Base-by-base conservation (phyloP, 2,888 invertebrate species). In the Notodonta ziczac region DNA sequence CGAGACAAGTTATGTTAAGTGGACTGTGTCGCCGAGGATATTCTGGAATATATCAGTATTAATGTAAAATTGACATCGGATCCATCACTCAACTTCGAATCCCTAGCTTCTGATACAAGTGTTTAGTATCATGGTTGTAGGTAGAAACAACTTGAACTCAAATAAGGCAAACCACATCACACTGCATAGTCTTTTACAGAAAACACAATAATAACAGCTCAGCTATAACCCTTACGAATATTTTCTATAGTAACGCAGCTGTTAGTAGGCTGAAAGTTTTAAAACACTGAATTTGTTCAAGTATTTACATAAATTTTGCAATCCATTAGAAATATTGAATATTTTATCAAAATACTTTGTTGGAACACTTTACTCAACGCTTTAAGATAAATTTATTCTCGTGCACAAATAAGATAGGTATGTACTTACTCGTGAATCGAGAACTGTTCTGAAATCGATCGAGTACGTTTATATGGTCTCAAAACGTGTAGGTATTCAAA, bases 251-350 rank as follows among this genome's bases (percentile, higher is more conserved):
- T 48, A 50, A 50, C 14, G 6, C 50, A 12, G 5, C 44, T 44
- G 56, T n/a, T 46, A 12, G 5, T 48, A 32, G 8, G 2, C 14
- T 16, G 24, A 35, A 57, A 35, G 48, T 48, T 57, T 48, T 6
- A 7, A 35, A 56, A 7, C 8, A 16, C 44, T 42, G 44, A 14
- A 56, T 56, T 56, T 12, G 24, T 40, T 42, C 16, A 16, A 10
- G 14, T 55, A 54, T 13, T 9, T 48, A 39, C 48, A 32, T 50
- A 57, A 51, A 46, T 57, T 59, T 40, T 55, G 52, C 5, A 10
- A 52, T 55, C 60, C 61, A 60, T 68, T 62, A 65, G 54, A 13
- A 44, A 10, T 12, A 14, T 46, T 64, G 58, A 56, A 65, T 61
- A 58, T 60, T 62, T 65, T 60, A 63, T 53, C 12, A 14, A 35